Conservation (phyloP, 1,140 invertebrate species). For the Aphis craccivora region DNA sequence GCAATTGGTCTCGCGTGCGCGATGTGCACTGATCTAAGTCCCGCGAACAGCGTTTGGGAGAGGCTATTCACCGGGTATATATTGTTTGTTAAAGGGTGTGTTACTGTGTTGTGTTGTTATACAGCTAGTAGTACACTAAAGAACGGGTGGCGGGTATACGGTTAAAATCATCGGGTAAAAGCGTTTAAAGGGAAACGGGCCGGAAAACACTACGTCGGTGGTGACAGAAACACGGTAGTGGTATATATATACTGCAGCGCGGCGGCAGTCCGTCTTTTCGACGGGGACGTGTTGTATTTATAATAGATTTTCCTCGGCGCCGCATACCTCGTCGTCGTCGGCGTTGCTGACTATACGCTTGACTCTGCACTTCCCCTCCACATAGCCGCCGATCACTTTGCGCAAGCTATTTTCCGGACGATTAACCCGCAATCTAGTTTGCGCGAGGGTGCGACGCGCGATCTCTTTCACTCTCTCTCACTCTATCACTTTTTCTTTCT, state of each 20-base stretch:
- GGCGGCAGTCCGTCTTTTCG: constrained; percentile 12
- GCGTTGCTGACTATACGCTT: background rate
- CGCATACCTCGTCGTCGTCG: constrained; percentile 35
- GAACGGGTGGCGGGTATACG: background rate
- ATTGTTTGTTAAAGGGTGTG: constrained; percentile 26
- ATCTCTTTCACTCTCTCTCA: background rate
- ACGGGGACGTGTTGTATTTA: background rate
- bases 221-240: background rate
- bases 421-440: constrained; percentile 58
- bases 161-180: constrained; percentile 42
- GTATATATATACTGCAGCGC: background rate
- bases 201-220: constrained; percentile 16
- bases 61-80: background rate
- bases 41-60: background rate
- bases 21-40: background rate
- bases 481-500: background rate
- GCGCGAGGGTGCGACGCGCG: background rate
- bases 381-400: background rate
- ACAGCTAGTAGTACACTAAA: background rate
- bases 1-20: constrained; percentile 44
- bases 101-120: background rate
- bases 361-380: background rate
- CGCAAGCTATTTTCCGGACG: constrained; percentile 57
- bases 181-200: constrained; percentile 42
- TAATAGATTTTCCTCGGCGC: constrained; percentile 49